These are phyloP conservation scores for Anthonomus grandis DNA, from an alignment of 1,140 invertebrate genomes.

Conservation along the genomic window DNA sequence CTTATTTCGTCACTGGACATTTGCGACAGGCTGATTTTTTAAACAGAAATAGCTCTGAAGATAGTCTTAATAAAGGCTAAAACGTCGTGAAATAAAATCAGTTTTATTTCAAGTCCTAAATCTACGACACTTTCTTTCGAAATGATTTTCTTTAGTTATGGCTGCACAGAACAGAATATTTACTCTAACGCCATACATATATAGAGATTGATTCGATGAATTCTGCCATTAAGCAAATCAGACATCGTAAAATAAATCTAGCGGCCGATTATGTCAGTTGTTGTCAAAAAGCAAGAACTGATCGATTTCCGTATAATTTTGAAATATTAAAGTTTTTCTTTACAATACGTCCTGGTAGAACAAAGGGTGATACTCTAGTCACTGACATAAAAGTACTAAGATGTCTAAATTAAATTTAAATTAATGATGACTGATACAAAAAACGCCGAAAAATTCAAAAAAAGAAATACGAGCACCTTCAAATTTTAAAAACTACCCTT, in stretches of 20 bases:
- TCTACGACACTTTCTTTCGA: slow-evolving; percentile 24
- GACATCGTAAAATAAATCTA: slow-evolving; percentile 15
- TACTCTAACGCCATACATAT: slow-evolving; percentile 2
- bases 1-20: no score
- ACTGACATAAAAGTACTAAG: slow-evolving; percentile 10
- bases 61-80: no score
- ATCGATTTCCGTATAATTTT: slow-evolving; percentile 13
- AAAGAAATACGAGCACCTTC: not conserved
- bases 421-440: not conserved
- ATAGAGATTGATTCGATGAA: slow-evolving; percentile 6
- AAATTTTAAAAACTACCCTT: not conserved
- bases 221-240: not conserved
- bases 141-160: slow-evolving; percentile 17
- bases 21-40: no score
- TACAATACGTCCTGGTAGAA: slow-evolving; percentile 12
- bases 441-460: not conserved
- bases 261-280: slow-evolving; percentile 8
- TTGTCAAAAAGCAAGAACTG: slow-evolving; percentile 11
- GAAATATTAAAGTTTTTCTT: slow-evolving; percentile 5
- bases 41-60: no score
- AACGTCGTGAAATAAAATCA: slow-evolving; percentile 35
- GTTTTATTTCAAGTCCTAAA: no score
- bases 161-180: slow-evolving; percentile 13
- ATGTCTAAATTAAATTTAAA: slow-evolving; percentile 9
- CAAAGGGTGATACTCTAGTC: slow-evolving; percentile 6